phyloP scores from a whole-genome alignment of 30 jellyfish, hydroid and myxozoan genomes.

The Mastigias papua region DNA sequence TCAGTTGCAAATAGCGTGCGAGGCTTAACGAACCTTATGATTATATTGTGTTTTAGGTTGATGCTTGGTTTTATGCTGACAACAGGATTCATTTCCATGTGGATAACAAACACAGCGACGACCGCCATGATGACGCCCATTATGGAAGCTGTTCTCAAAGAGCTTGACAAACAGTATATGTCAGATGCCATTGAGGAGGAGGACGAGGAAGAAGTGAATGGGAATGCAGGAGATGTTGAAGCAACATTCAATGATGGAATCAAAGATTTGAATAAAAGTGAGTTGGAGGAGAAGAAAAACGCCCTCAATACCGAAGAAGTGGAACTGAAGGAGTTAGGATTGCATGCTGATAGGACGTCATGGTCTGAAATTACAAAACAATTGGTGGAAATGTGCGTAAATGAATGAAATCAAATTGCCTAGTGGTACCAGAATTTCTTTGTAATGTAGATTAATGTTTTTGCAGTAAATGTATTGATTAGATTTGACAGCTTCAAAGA shows the following conservation, averaged over 20 bases:
- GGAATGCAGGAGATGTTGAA: slow-evolving; percentile 10
- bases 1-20: background rate
- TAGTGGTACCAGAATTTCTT: background rate
- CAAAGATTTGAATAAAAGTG: background rate
- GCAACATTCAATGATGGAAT: background rate
- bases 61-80: slow-evolving; percentile 91
- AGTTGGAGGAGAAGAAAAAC: background rate
- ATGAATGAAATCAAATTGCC: background rate
- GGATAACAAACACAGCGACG: slow-evolving; percentile 99
- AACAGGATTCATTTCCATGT: slow-evolving; percentile 97
- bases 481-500: too few species aligned
- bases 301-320: slow-evolving; percentile 3
- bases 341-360: background rate
- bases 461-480: background rate
- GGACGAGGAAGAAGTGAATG: slow-evolving; percentile 35
- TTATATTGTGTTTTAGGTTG: slow-evolving; percentile 43
- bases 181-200: slow-evolving; percentile 59
- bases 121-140: slow-evolving; percentile 99
- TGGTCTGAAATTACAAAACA: slow-evolving; percentile 8
- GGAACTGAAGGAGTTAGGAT: slow-evolving; percentile 18
- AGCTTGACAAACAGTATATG: slow-evolving; percentile 80
- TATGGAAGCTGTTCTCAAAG: slow-evolving; percentile 97
- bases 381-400: slow-evolving; percentile 4
- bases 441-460: background rate
- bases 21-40: too few species aligned